A percentile compares a stretch with the other conserved stretches of the same genome.
These are phyloP conservation scores for Gymnodraco acuticeps DNA, from an alignment of 2,797 vertebrate species.

Conservation along the genomic window DNA sequence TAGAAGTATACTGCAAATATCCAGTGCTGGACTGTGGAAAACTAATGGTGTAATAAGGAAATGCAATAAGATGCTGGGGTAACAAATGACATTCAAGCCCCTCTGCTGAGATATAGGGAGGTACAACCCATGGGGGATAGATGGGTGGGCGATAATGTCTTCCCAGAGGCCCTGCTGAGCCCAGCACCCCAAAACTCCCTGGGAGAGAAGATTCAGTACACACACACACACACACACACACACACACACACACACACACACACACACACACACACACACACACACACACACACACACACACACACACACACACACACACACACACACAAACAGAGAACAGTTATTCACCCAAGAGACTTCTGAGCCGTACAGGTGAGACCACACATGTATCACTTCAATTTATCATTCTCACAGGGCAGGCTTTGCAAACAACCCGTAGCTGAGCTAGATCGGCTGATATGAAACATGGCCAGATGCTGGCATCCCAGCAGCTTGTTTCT, in stretches of 20 bases:
- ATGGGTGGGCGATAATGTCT: constrained; percentile 80
- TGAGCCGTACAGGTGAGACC: constrained; percentile 75
- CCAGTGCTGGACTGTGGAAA: constrained; percentile 6
- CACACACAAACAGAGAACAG: constrained; percentile 44
- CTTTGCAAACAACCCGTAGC: constrained; percentile 67
- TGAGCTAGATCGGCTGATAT: constrained; percentile 70
- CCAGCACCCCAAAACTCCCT: constrained; percentile 60
- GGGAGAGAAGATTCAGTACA: constrained; percentile 67
- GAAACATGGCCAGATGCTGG: constrained; percentile 57
- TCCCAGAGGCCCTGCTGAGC: constrained; percentile 72
- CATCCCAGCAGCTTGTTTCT: constrained; percentile 39
- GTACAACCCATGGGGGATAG: constrained; percentile 65
- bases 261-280: constrained; percentile 57
- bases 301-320: constrained; percentile 16
- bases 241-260: constrained; percentile 1
- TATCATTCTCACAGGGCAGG: constrained; percentile 81
- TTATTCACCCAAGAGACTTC: constrained; percentile 75
- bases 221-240: neutral
- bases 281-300: constrained; percentile 5
- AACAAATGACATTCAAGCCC: constrained; percentile 77
- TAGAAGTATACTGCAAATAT: neutral
- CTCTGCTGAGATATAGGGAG: constrained; percentile 63
- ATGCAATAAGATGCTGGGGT: constrained; percentile 66
- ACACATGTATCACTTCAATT: constrained; percentile 83
- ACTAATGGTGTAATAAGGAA: constrained; percentile 31